These are phyloP conservation scores for Piscicola geometra DNA, from an alignment of 2,888 invertebrate species.

Conservation along the genomic window DNA sequence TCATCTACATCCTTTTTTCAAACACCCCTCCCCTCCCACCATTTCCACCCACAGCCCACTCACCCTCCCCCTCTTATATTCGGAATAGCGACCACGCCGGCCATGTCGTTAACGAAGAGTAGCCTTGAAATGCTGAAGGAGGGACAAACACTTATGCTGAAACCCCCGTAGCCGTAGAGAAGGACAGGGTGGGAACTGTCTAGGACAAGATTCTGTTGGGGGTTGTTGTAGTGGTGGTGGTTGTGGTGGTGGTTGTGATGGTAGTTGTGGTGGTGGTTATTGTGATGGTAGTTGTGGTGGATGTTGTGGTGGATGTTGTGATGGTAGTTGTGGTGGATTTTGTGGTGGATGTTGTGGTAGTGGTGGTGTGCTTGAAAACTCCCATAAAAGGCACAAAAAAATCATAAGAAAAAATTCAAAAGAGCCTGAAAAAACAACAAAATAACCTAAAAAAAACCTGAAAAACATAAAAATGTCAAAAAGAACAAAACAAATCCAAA, in stretches of 20 bases:
- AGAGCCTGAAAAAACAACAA: too few species aligned
- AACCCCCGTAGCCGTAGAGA: slow-evolving; percentile 94
- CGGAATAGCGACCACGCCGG: slow-evolving; percentile 82
- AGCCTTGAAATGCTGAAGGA: slow-evolving; percentile 79
- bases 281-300: slow-evolving; percentile 76
- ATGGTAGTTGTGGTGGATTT: slow-evolving; percentile 43
- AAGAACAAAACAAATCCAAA: background rate
- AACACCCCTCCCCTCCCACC: background rate
- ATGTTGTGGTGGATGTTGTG: slow-evolving; percentile 67
- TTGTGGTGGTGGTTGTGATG: too few species aligned
- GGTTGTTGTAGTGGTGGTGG: slow-evolving; percentile 3
- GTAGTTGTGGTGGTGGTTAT: slow-evolving; percentile 67
- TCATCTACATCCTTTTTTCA: background rate
- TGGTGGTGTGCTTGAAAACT: too few species aligned
- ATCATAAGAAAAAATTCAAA: too few species aligned
- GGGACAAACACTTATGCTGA: slow-evolving; percentile 85
- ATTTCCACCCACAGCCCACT: background rate
- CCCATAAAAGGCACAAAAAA: too few species aligned
- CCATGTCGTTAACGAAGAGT: slow-evolving; percentile 81
- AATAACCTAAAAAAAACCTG: background rate
- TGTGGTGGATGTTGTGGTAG: background rate
- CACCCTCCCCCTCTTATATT: slow-evolving; percentile 94
- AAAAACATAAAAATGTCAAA: background rate
- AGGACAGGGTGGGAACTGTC: slow-evolving; percentile 76
- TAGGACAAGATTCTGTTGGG: slow-evolving; percentile 62